Evolutionary conservation across 2,113 vertebrate species (phyloP).

Genomic region (Thymallus thymallus): DNA sequence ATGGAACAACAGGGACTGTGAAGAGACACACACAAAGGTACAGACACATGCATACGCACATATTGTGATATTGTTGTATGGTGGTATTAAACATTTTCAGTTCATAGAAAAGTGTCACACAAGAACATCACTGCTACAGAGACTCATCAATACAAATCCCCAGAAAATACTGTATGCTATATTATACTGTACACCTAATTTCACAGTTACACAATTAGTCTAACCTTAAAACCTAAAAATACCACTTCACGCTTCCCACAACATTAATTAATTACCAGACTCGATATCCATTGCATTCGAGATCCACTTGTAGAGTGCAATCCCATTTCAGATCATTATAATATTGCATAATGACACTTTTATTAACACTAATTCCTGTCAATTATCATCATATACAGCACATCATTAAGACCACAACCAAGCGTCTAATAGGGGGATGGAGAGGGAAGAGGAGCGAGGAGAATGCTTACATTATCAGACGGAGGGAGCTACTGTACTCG

Average conservation of each 20-base stretch:
- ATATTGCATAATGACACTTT: conserved; percentile 21
- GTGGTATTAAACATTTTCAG: too few species aligned
- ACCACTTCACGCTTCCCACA: neutral
- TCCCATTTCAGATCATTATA: neutral
- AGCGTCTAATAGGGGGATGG: conserved; percentile 31
- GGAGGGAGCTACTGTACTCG: conserved; percentile 30
- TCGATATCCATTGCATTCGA: neutral
- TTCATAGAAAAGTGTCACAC: too few species aligned
- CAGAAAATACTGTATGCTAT: too few species aligned
- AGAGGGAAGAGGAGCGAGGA: conserved; percentile 21
- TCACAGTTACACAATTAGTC: neutral
- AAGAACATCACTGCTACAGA: too few species aligned
- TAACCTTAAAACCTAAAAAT: too few species aligned
- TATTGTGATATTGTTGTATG: too few species aligned
- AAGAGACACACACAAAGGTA: too few species aligned
- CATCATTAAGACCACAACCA: conserved; percentile 51
- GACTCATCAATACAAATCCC: too few species aligned
- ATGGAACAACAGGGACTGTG: too few species aligned
- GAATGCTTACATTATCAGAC: conserved; percentile 46
- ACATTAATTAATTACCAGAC: neutral
- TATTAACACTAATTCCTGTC: conserved; percentile 34
- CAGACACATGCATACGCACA: too few species aligned
- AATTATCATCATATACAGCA: conserved; percentile 43
- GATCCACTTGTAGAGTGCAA: neutral
- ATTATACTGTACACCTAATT: neutral